Conservation (phyloP, 2,113 vertebrate genomes). For the Theristicus caerulescens region DNA sequence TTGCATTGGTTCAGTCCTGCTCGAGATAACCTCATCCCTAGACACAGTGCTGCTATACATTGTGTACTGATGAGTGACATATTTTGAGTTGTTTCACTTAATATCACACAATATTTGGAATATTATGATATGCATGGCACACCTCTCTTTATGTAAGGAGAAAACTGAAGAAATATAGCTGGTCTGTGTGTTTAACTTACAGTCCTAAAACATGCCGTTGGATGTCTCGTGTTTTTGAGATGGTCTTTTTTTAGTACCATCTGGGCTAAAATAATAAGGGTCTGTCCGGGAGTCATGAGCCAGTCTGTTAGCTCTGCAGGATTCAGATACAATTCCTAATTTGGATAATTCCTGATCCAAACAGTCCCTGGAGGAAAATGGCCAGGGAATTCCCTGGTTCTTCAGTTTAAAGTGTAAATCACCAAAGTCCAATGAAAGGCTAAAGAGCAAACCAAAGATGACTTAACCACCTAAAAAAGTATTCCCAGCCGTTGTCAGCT, state of each 20-base stretch:
- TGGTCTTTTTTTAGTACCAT: constrained; percentile 39
- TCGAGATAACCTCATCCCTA: not conserved
- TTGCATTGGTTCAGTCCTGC: not conserved
- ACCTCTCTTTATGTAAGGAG: not conserved
- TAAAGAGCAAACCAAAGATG: not conserved
- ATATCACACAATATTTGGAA: not conserved
- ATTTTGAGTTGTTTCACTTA: not conserved
- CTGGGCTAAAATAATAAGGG: constrained; percentile 13
- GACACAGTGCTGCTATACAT: not conserved
- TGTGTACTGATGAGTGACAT: not conserved
- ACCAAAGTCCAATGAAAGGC: not conserved
- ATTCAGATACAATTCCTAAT: constrained; percentile 51
- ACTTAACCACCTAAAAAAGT: not conserved
- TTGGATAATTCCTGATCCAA: constrained; percentile 10
- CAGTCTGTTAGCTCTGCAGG: not conserved
- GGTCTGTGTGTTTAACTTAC: not conserved
- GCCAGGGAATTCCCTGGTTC: not conserved
- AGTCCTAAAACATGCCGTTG: not conserved
- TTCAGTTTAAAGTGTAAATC: not conserved
- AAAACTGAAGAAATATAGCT: not conserved
- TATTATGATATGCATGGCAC: not conserved
- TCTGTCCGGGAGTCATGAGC: not conserved
- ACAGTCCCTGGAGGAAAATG: not conserved
- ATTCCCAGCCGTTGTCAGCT: not conserved
- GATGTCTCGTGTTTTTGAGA: not conserved